Evolutionary conservation across 2,888 invertebrate species (phyloP).

Genomic region (Eustalomyia histrio): DNA sequence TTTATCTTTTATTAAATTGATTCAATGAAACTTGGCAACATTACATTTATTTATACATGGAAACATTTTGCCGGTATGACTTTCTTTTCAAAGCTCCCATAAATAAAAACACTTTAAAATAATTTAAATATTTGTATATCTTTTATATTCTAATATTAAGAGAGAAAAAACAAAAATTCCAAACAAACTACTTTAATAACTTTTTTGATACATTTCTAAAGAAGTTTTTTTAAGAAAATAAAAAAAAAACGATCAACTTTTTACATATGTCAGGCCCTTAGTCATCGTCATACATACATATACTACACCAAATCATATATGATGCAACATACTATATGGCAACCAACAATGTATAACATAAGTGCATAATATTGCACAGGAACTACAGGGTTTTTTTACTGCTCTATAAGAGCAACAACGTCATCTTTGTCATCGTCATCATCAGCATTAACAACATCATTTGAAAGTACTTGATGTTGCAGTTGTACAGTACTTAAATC

Average conservation of each 20-base stretch:
- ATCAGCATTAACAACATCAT: slow-evolving; percentile 70
- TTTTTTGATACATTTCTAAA: not conserved
- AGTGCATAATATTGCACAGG: slow-evolving; percentile 60
- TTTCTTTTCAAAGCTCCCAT: not conserved
- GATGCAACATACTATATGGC: not conserved
- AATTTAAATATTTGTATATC: not conserved
- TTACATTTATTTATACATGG: not conserved
- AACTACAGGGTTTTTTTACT: slow-evolving; percentile 20
- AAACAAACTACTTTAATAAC: not conserved
- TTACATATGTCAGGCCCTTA: slow-evolving; percentile 38
- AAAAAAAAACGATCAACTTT: slow-evolving; percentile 53
- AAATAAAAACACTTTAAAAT: not conserved
- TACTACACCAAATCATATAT: not conserved
- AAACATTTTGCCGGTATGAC: no score
- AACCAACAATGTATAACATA: slow-evolving; percentile 40
- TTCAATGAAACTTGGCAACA: not conserved
- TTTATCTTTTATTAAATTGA: no score
- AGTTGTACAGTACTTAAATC: slow-evolving; percentile 65
- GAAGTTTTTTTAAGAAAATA: not conserved
- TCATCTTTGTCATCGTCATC: slow-evolving; percentile 49
- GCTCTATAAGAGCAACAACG: slow-evolving; percentile 34
- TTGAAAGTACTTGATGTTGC: slow-evolving; percentile 63
- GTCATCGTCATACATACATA: not conserved
- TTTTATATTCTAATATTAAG: not conserved
- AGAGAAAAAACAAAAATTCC: no score